Evolutionary conservation across 1,140 invertebrate genomes (phyloP).

Genomic region (Drosophila azteca): DNA sequence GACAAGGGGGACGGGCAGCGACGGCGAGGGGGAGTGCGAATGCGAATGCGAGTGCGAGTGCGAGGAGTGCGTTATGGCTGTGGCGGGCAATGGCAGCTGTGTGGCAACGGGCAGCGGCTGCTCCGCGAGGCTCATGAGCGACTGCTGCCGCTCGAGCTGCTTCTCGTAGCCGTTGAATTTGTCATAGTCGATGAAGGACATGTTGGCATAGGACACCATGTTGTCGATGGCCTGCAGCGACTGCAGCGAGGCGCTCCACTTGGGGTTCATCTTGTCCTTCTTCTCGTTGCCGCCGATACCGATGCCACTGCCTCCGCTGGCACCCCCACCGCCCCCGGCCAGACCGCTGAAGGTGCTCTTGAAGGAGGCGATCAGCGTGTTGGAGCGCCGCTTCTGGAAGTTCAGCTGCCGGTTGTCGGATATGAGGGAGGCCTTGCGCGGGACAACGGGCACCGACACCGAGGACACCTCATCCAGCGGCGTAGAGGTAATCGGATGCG

Average conservation of each 20-base stretch:
- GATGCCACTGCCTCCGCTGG: neutral
- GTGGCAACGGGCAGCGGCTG: constrained; percentile 33
- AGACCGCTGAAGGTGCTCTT: constrained; percentile 60
- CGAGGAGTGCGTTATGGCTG: constrained; percentile 22
- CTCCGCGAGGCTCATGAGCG: constrained; percentile 69
- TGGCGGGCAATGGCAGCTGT: constrained; percentile 45
- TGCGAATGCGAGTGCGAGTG: constrained; percentile 17
- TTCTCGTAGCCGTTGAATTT: constrained; percentile 83
- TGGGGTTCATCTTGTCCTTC: constrained; percentile 78
- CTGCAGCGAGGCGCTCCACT: constrained; percentile 82
- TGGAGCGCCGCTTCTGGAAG: constrained; percentile 77
- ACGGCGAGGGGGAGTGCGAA: constrained; percentile 47
- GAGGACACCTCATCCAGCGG: constrained; percentile 47
- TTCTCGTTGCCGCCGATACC: constrained; percentile 35
- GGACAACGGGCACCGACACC: constrained; percentile 1
- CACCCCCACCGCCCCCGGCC: constrained; percentile 21
- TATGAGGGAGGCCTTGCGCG: constrained; percentile 53
- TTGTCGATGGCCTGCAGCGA: constrained; percentile 83
- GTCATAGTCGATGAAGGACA: constrained; percentile 83
- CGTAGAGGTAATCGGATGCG: constrained; percentile 60
- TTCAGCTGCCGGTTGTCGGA: constrained; percentile 65
- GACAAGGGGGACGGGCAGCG: constrained; percentile 29
- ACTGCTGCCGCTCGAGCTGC: constrained; percentile 76
- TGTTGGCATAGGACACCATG: constrained; percentile 83
- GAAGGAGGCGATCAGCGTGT: constrained; percentile 72